phyloP scores from a whole-genome alignment of 2,113 vertebrate species.

The Macroglossus sobrinus region DNA sequence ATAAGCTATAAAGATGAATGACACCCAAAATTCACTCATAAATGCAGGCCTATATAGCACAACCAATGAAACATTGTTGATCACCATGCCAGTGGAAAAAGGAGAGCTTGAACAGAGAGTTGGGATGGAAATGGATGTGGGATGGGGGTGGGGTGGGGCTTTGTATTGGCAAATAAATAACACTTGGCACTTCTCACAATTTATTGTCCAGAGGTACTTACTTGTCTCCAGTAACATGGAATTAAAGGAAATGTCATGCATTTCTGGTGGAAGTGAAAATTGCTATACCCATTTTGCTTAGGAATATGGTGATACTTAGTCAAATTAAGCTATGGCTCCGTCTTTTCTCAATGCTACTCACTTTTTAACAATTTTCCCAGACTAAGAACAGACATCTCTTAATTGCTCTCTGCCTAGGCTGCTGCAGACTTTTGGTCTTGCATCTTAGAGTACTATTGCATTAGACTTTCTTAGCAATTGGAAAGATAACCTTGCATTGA shows the following conservation, averaged over 20 bases:
- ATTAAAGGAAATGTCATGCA: not conserved
- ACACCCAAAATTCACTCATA: not conserved
- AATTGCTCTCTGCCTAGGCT: not conserved
- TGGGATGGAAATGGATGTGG: rapidly evolving
- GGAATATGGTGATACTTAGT: not conserved
- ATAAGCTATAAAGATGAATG: not conserved
- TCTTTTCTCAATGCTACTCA: not conserved
- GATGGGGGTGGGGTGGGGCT: not conserved
- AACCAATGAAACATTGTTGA: not conserved
- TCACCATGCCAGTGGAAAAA: not conserved
- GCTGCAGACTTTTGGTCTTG: not conserved
- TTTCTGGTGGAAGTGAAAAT: not conserved
- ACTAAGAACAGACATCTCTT: not conserved
- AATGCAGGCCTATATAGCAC: not conserved
- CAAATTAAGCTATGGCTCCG: not conserved
- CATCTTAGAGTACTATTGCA: not conserved
- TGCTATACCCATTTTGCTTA: not conserved
- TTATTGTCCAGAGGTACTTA: not conserved
- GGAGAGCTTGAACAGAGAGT: not conserved
- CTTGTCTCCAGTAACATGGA: not conserved
- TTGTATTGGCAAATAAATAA: not conserved
- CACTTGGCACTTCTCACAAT: not conserved
- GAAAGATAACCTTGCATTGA: not conserved
- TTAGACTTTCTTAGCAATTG: not conserved
- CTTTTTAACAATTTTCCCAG: not conserved